Evolutionary conservation across 2,113 vertebrate species (phyloP).

Genomic region (Gavialis gangeticus): DNA sequence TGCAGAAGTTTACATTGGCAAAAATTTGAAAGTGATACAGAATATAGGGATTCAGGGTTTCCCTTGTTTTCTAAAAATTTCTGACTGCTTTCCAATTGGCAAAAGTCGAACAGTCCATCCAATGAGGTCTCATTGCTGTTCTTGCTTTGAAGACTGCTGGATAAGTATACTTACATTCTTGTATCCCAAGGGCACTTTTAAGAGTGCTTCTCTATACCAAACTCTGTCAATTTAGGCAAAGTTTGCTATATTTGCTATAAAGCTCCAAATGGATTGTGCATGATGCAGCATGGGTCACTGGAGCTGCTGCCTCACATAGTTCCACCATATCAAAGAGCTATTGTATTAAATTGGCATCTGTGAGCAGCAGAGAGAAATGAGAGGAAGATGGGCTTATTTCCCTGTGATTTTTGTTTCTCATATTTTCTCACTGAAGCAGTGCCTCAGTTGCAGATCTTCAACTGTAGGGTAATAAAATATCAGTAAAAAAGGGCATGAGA

Average conservation of each 20-base stretch:
- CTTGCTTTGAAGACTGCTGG: neutral
- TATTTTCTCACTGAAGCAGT: conserved; percentile 47
- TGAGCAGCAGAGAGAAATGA: conserved; percentile 59
- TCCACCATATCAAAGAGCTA: conserved; percentile 56
- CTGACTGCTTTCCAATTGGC: neutral
- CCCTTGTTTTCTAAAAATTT: neutral
- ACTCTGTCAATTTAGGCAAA: neutral
- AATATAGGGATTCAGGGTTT: neutral
- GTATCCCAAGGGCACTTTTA: conserved; percentile 12
- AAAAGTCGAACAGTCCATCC: neutral
- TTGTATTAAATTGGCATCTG: conserved; percentile 54
- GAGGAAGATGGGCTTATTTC: conserved; percentile 67
- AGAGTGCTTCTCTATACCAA: neutral
- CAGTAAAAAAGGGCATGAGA: neutral
- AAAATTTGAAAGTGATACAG: neutral
- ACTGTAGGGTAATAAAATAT: neutral
- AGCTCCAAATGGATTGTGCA: conserved; percentile 8
- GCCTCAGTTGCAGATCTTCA: neutral
- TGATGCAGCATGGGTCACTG: neutral
- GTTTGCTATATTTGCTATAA: conserved; percentile 49
- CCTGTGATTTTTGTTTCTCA: conserved; percentile 56
- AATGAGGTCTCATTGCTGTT: neutral
- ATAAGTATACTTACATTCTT: conserved; percentile 35
- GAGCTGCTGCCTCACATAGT: conserved; percentile 2
- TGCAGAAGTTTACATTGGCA: neutral